These are phyloP conservation scores for Drosophila fulvimacula DNA, from an alignment of 2,888 invertebrate genomes.

Conservation along the genomic window DNA sequence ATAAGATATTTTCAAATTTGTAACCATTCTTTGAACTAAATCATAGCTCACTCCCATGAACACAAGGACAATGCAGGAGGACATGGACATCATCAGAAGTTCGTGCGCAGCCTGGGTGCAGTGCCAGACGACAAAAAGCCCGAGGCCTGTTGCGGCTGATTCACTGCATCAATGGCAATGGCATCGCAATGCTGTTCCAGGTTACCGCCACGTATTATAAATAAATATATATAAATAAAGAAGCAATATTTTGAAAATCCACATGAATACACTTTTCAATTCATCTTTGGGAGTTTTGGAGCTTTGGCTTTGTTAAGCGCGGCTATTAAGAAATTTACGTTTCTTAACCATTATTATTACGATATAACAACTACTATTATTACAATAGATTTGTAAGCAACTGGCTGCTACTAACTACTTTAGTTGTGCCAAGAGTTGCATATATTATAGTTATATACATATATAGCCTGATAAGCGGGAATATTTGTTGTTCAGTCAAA, in stretches of 20 bases:
- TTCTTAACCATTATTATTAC: neutral
- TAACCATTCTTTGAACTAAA: neutral
- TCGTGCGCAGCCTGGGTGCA: neutral
- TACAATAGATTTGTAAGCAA: neutral
- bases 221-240: constrained; percentile 11
- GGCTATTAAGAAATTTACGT: neutral
- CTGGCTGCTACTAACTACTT: neutral
- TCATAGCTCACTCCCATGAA: neutral
- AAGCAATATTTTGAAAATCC: constrained; percentile 14
- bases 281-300: neutral
- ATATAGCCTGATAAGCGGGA: too few species aligned
- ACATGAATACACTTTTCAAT: neutral
- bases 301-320: neutral
- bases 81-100: neutral
- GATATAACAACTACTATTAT: neutral
- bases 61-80: neutral
- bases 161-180: neutral
- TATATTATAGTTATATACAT: neutral
- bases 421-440: too few species aligned
- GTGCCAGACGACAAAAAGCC: neutral
- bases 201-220: neutral
- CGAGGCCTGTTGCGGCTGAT: constrained; percentile 4
- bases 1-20: neutral
- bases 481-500: neutral
- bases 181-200: neutral